A percentile compares a stretch with the other conserved stretches of the same genome.
Conservation (phyloP, 2,888 invertebrate species). For the Chloromyia formosa region DNA sequence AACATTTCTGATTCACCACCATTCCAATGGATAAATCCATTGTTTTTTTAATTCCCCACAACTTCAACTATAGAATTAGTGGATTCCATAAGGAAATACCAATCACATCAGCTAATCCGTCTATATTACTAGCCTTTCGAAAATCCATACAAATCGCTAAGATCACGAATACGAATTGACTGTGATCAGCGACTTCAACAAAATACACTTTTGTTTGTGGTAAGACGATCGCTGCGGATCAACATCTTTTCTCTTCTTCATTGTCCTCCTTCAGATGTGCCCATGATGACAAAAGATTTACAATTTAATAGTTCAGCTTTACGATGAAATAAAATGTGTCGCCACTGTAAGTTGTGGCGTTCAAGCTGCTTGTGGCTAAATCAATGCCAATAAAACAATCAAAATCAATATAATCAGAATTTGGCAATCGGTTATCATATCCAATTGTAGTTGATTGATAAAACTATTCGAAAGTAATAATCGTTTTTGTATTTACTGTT, state of each 20-base stretch:
- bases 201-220: neutral
- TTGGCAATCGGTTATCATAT: slow-evolving; percentile 28
- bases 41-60: slow-evolving; percentile 3
- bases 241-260: neutral
- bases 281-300: neutral
- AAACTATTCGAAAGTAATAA: slow-evolving; percentile 1
- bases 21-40: neutral
- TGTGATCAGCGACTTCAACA: neutral
- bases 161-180: neutral
- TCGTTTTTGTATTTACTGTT: neutral
- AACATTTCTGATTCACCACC: neutral
- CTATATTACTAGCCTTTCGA: neutral
- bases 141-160: neutral
- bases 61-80: neutral
- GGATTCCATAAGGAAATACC: neutral
- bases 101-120: neutral
- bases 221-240: neutral
- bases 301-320: too few relatives aligned
- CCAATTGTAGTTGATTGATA: slow-evolving; percentile 36
- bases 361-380: neutral
- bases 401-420: slow-evolving; percentile 39
- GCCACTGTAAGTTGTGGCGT: neutral
- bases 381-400: slow-evolving; percentile 40
- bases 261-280: neutral
- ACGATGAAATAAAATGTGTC: too few relatives aligned